Evolutionary conservation across 2,113 vertebrate species (phyloP), one percentile per base, ranked within the genome.

Genomic region (Eidolon helvum): DNA sequence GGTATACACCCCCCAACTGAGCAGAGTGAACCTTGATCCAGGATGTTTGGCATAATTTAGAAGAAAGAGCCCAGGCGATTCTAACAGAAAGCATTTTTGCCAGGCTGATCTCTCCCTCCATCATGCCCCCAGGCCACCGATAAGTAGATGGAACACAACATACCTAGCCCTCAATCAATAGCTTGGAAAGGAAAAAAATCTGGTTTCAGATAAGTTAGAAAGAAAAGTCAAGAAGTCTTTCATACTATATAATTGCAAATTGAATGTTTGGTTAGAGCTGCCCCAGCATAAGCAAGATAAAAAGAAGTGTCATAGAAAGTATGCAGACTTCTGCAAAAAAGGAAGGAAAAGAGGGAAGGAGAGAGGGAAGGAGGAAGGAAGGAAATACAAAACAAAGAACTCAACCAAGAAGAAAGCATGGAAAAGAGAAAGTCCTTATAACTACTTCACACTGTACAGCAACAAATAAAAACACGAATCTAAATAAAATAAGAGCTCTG

Each of bases 381-480:
- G 15, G 6, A 71, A 38, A 88, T 83, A 50, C 24, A 83, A 82
- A 55, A 82, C 48, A 75, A 89, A 84, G 59, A 80, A 75, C n/a
- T 93, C 55, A 79, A 66, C 40, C 45, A 63, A 93, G 74, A 75
- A 95, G 55, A 80, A 90, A 97, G 63, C 3, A 61, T 28, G 38
- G 59, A 55, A 21, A 55, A 55, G 4, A 55, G 53, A 55, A 21
- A 55, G 53, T 53, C 59, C 43, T 87, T 55, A 43, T 12, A 65
- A 33, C 43, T 45, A 75, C 35, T 91, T 94, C 66, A 61, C 40
- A 24, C 16, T 82, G n/a, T 19, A 86, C 4, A 88, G 68, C 10
- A 84, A 75, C 33, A 78, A 91, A 43, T 95, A 74, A 84, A 38
- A 95, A 85, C 26, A 63, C 71, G 35, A 69, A 84, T 55, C 83